Percentiles rank a stretch among this genome's conserved stretches.
Conservation (phyloP, 2,113 vertebrate genomes). For the Melanocharis versteri region DNA sequence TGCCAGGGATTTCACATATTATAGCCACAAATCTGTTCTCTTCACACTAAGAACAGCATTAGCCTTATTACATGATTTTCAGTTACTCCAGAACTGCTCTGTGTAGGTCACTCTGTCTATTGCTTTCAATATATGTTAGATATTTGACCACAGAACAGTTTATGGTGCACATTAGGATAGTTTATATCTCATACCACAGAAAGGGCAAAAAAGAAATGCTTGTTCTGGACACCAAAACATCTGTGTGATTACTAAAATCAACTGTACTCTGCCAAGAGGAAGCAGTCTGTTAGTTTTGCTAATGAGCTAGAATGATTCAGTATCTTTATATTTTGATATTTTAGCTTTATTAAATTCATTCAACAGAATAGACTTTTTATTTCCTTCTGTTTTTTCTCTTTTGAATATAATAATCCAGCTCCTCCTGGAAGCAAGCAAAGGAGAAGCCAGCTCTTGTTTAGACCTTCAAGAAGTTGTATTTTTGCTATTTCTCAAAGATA, state of each 20-base stretch:
- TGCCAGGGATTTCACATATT: not conserved
- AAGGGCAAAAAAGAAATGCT: not conserved
- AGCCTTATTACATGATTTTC: rapidly evolving
- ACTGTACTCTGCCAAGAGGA: not conserved
- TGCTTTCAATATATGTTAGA: not conserved
- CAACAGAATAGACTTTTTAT: not conserved
- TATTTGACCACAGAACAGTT: not conserved
- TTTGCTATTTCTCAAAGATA: not conserved
- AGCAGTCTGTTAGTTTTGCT: not conserved
- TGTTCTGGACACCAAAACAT: not conserved
- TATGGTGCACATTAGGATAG: not conserved
- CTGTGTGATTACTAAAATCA: not conserved
- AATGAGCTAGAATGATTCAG: not conserved
- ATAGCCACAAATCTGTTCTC: not conserved
- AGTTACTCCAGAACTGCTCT: not conserved
- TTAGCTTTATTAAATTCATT: not conserved
- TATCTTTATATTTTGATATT: not conserved
- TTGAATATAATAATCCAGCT: not conserved
- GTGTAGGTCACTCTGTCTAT: not conserved
- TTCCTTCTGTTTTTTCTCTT: not conserved
- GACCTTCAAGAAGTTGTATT: not conserved
- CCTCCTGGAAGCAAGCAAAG: not conserved
- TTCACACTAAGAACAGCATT: not conserved
- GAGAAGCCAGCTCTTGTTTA: not conserved
- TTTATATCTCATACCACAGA: not conserved